Base-by-base conservation (phyloP, 1,140 invertebrate species). In the Hyles vespertilio region DNA sequence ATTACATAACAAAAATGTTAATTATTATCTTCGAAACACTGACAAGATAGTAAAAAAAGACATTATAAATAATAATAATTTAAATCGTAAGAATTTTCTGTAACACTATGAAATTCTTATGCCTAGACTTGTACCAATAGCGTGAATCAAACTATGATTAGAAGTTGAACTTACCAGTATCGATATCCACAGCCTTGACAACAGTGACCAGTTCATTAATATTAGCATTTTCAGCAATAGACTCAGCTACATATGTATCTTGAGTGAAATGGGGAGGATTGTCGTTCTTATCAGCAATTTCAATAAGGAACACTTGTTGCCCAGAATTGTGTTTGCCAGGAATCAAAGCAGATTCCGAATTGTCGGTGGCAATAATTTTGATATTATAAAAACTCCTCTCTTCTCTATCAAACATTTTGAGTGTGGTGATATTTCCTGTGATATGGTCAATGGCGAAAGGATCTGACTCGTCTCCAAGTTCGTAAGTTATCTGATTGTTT, bases 281-380 rank as follows among this genome's bases (percentile, higher is more conserved):
- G 79, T 98, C 97, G 77, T 97, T 97, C 81, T 95, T 96, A 86
- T 98, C 97, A 7, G 94, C 95, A 50, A 98, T 97, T 75, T 94
- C 93, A 61, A 98, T 96, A 60, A 93, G 91, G 73, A 98, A 96
- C 55, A 92, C 92, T 89, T 95, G 93, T 60, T 93, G 90, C 3
- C 94, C 94, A 36, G 91, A 91, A 70, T 95, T 95, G 52, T 91
- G 94, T 67, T 92, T 92, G 0, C 93, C 93, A 36, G 92, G 81
- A 57, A 86, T 87, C 3, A 96, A 74, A n/a, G 94, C 94, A 7
- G 95, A 96, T 0, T 95, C 94, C 0, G 94, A 95, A 80, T 96
- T 96, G 81, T 98, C 96, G 0, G 91, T 93, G 0, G 96, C 96
- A 61, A 94, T 93, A 0, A 98, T 95, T 75, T 94, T 96, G 0